Conservation (phyloP, 2,113 vertebrate genomes). For the Anser cygnoides region DNA sequence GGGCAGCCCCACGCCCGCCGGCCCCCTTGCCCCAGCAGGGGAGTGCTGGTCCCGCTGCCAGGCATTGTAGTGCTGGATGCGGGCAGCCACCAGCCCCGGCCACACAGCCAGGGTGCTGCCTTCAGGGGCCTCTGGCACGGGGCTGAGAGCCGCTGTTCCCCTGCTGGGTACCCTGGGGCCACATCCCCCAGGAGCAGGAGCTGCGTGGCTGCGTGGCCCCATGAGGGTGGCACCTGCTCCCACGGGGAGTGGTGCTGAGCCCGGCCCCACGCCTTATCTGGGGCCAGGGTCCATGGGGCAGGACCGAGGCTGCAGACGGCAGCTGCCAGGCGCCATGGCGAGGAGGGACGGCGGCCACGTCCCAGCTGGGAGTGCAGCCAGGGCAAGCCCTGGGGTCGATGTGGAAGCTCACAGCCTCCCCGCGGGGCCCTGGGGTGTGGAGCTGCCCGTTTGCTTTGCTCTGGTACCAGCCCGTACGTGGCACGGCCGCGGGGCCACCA, state of each 20-base stretch:
- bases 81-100: slow-evolving; percentile 30
- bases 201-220: not conserved
- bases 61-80: slow-evolving; percentile 44
- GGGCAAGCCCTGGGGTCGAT: fast-evolving
- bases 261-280: not conserved
- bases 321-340: fast-evolving
- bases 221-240: not conserved
- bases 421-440: fast-evolving
- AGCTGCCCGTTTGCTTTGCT: not conserved
- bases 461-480: not conserved
- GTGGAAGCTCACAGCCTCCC: fast-evolving
- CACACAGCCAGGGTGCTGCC: not conserved
- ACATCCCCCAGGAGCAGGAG: not conserved
- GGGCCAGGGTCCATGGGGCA: slow-evolving; percentile 17
- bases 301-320: not conserved
- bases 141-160: not conserved
- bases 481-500: not conserved
- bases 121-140: fast-evolving
- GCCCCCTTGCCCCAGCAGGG: fast-evolving
- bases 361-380: not conserved
- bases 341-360: not conserved
- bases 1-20: fast-evolving
- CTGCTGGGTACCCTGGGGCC: not conserved
- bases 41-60: not conserved
- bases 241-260: not conserved